These are phyloP conservation scores for Trachelus iudaicus DNA, from an alignment of 2,888 invertebrate genomes.

Conservation along the genomic window DNA sequence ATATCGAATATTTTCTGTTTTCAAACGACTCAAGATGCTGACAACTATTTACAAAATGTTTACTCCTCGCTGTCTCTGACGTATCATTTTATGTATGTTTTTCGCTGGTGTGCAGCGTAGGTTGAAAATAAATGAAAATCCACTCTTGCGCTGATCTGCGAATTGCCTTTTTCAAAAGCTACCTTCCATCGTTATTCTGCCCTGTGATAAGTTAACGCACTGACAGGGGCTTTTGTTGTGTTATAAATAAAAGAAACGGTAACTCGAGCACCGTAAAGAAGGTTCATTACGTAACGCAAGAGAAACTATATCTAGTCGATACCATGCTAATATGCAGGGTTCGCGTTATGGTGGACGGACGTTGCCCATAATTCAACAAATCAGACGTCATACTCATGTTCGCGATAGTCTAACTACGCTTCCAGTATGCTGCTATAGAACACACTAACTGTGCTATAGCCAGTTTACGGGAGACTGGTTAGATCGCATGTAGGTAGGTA, in stretches of 20 bases:
- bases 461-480: neutral
- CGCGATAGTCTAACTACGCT: neutral
- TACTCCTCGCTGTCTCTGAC: neutral
- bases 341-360: neutral
- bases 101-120: no score
- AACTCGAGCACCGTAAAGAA: neutral
- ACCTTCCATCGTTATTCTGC: neutral
- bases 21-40: neutral
- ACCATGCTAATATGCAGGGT: neutral
- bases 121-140: neutral
- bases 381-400: neutral
- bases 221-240: neutral
- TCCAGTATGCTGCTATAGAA: neutral
- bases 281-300: neutral
- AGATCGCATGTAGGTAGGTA: neutral
- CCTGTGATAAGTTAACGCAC: neutral
- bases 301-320: neutral
- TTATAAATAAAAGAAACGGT: neutral
- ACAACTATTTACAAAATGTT: neutral
- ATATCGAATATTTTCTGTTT: constrained; percentile 1
- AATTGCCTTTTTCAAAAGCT: neutral
- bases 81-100: no score
- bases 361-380: neutral
- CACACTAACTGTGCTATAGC: neutral
- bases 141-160: neutral